These are phyloP conservation scores for Sciurus carolinensis DNA, from an alignment of 2,797 vertebrate genomes.

Conservation along the genomic window DNA sequence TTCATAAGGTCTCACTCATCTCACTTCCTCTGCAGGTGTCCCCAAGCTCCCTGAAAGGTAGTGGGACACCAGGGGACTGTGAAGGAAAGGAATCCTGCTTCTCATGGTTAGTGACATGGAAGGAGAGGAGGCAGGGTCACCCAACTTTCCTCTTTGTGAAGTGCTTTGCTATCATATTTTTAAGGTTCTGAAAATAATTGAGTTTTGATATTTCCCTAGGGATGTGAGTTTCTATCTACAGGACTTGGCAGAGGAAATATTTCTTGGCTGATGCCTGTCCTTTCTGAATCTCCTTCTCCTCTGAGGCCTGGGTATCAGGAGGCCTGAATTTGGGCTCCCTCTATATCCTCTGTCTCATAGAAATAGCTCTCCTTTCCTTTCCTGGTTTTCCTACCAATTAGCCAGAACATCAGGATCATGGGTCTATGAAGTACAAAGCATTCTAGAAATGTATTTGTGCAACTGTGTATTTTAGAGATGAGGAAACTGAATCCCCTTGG, in stretches of 20 bases:
- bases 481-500: background rate
- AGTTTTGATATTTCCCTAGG: background rate
- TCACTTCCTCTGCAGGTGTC: background rate
- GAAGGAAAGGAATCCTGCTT: background rate
- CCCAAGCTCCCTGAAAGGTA: background rate
- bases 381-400: background rate
- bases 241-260: background rate
- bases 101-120: background rate
- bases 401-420: background rate
- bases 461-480: background rate
- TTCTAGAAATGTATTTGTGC: background rate
- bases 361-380: background rate
- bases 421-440: background rate
- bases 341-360: background rate
- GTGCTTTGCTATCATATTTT: background rate
- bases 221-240: background rate
- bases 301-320: background rate
- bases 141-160: background rate
- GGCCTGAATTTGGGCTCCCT: too few relatives aligned
- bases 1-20: background rate
- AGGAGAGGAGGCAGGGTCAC: background rate
- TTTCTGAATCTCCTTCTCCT: background rate
- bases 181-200: conserved; percentile 20
- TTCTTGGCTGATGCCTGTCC: background rate
- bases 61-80: background rate